Percentiles rank a stretch among this genome's conserved stretches.
phyloP scores from a whole-genome alignment of 1,140 invertebrate species.

The Thalassaphorura encarpata region DNA sequence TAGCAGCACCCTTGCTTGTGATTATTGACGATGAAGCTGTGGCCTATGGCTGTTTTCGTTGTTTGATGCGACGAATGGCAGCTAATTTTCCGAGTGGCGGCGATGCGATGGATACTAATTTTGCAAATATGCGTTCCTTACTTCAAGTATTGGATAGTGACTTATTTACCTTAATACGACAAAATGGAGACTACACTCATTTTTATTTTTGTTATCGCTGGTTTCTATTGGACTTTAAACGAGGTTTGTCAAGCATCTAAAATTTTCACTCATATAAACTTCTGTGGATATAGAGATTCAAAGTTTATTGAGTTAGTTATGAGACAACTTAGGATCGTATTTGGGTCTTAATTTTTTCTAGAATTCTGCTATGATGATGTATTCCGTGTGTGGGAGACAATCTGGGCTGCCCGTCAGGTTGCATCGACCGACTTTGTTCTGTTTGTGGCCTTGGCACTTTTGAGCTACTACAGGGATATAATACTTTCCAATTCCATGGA shows the following conservation, averaged over 20 bases:
- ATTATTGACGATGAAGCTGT: slow-evolving; percentile 83
- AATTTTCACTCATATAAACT: background rate
- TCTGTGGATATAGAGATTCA: background rate
- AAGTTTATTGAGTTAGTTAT: background rate
- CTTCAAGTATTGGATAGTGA: slow-evolving; percentile 71
- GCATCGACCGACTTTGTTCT: slow-evolving; percentile 81
- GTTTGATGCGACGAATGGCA: slow-evolving; percentile 78
- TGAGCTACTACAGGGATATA: slow-evolving; percentile 87
- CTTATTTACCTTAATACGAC: slow-evolving; percentile 87
- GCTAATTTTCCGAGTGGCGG: slow-evolving; percentile 82
- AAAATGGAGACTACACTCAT: slow-evolving; percentile 89
- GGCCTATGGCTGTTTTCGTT: slow-evolving; percentile 84
- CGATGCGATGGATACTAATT: slow-evolving; percentile 86
- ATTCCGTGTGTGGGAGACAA: slow-evolving; percentile 87
- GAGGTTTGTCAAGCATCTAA: slow-evolving; percentile 42
- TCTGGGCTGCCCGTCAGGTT: slow-evolving; percentile 84
- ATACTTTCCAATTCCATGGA: slow-evolving; percentile 92
- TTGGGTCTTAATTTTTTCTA: slow-evolving; percentile 28
- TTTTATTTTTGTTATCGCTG: slow-evolving; percentile 97
- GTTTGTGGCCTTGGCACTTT: slow-evolving; percentile 80
- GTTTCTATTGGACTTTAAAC: slow-evolving; percentile 68
- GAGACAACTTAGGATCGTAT: background rate
- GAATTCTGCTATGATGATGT: slow-evolving; percentile 86
- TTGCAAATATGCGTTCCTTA: slow-evolving; percentile 69
- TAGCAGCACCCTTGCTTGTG: slow-evolving; percentile 83